Evolutionary conservation across 2,113 vertebrate species (phyloP), one percentile per base, ranked within the genome.

Genomic region (Amphiprion ocellaris): DNA sequence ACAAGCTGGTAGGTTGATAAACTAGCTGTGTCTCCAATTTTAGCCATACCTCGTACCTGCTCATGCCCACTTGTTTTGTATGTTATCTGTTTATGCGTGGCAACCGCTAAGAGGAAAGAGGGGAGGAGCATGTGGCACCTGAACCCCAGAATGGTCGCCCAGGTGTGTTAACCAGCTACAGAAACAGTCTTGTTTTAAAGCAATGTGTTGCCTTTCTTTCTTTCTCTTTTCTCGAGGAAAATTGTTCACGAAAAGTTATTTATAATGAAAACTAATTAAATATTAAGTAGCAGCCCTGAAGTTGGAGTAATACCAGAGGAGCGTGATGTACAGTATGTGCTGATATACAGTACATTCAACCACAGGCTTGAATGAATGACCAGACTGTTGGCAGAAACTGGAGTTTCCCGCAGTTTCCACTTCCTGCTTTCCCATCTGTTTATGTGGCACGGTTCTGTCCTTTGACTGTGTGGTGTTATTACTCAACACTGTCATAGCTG

Each of bases 341-440:
- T 52, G 2, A 16, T 69, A 59, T 68, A 69, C 76, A 60, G 63
- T 72, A 53, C 67, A 77, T 86, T 82, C 65, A 82, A 64, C 37
- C 55, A 52, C 50, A 76, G 67, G 66, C 68, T 70, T 84, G 75
- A 86, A 88, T 88, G 83, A 89, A 75, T 2, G 2, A 52, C 69
- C 79, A 71, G 77, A 81, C 63, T 75, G 58, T 75, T 88, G 82
- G 82, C 82, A 84, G 50, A 52, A 65, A 67, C 6, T 41, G 69
- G 52, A 70, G 74, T 54, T 81, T 55, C 85, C 73, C 52, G 60
- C 74, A 56, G 80, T 83, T 89, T 79, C 49, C 69, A 77, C 88
- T 90, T 84, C 84, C 82, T 89, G 54, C 73, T 84, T 67, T 68
- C 59, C 86, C 84, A 86, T 89, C 88, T 91, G 85, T 91, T 84